Base-by-base conservation (phyloP, 2,888 invertebrate species). In the Ophion costatus region DNA sequence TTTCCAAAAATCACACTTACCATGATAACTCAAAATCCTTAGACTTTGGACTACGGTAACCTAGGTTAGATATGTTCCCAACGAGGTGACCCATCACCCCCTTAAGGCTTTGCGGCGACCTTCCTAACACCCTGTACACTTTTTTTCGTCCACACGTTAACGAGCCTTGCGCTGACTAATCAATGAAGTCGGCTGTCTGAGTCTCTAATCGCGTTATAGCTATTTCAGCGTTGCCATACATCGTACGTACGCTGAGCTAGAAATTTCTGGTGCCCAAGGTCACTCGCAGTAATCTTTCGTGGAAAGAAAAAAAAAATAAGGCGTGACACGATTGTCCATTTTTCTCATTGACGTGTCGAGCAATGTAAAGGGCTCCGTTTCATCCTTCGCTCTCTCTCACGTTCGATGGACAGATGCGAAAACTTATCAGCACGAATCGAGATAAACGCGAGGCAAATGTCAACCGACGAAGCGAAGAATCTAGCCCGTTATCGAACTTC, bases 391-490 rank as follows among this genome's bases (percentile, higher is more conserved):
- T 29, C 10, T 20, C 66, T 22, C 20, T 3, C 14, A 22, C 29
- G 29, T 33, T 64, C 42, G 29, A 45, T 11, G 61, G 45, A 59
- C 33, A 77, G n/a, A 66, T 56, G 59, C 76, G 64, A 67, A 76
- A 71, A 51, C n/a, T 77, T 73, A 84, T 84, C 84, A 77, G 67
- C 67, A n/a, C 73, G 69, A 45, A n/a, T 45, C 56, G 67, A 82
- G 71, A 84, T 82, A 82, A 79, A 11, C 56, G 70, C 71, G 84
- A 66, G 17, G 84, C 56, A 82, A 82, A 84, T 79, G 74, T 67
- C 79, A 75, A 64, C 75, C 78, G 69, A 69, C 73, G 33, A 29
- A 66, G 75, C 75, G 75, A 56, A 66, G 67, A 78, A 78, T 78
- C 59, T 61, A 20, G 22, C 61, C 61, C 66, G 81, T 75, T 84